Conservation (phyloP, 2,797 vertebrate species). For the Zalophus californianus region DNA sequence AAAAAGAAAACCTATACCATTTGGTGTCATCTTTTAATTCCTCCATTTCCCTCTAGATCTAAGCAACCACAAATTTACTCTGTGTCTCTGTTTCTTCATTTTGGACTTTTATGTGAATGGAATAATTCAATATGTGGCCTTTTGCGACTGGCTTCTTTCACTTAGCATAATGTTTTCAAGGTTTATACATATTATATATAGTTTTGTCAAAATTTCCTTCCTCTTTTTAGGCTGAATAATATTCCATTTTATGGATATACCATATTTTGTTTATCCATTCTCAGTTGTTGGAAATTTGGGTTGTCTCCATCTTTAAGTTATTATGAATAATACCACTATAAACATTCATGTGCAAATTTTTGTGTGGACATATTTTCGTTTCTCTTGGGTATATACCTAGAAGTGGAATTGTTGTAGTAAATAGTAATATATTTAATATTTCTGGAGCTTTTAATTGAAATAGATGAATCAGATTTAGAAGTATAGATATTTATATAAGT, state of each 20-base stretch:
- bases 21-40: not conserved
- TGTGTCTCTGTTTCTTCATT: not conserved
- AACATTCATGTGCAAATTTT: not conserved
- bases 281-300: not conserved
- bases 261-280: not conserved
- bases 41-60: not conserved
- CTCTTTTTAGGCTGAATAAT: slow-evolving; percentile 19
- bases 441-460: not conserved
- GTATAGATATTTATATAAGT: not conserved
- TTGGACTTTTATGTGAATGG: not conserved
- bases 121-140: not conserved
- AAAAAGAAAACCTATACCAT: not conserved
- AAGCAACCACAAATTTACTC: not conserved
- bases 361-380: not conserved
- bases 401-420: not conserved
- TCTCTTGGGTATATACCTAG: not conserved
- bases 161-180: not conserved
- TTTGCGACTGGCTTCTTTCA: not conserved
- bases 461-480: not conserved
- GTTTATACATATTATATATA: not conserved
- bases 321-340: not conserved
- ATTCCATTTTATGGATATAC: not conserved
- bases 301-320: not conserved
- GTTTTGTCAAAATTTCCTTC: not conserved
- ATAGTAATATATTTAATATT: not conserved